Conservation (phyloP, 1,140 invertebrate genomes). For the Parapsyche elsis region DNA sequence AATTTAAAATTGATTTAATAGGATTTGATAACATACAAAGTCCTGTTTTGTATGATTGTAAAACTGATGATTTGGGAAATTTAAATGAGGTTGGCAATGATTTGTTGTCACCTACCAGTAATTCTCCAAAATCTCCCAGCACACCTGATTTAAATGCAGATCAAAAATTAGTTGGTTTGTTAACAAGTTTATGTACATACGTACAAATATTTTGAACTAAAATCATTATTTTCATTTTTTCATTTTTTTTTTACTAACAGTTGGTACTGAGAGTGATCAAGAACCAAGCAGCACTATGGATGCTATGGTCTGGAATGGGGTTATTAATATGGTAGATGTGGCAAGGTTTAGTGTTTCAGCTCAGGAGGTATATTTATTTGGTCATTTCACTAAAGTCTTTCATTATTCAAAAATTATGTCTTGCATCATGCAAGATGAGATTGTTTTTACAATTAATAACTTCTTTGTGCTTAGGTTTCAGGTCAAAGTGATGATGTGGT, state of each 20-base stretch:
- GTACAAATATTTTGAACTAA: not conserved
- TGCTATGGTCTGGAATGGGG: slow-evolving; percentile 83
- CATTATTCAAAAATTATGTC: not conserved
- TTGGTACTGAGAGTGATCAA: slow-evolving; percentile 71
- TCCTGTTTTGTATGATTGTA: slow-evolving; percentile 29
- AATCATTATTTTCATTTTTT: not conserved
- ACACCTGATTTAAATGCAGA: slow-evolving; percentile 16
- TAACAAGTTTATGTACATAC: not conserved
- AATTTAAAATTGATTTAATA: slow-evolving; percentile 29
- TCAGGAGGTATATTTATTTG: slow-evolving; percentile 72
- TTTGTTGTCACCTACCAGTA: slow-evolving; percentile 9
- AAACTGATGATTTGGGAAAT: not conserved
- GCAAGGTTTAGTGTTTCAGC: slow-evolving; percentile 88
- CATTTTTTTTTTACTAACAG: not conserved
- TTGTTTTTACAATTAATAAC: not conserved
- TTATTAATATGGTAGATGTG: slow-evolving; percentile 90
- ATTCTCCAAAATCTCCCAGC: slow-evolving; percentile 23
- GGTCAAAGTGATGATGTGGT: slow-evolving; percentile 76
- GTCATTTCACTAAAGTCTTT: not conserved
- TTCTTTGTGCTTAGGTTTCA: slow-evolving; percentile 62
- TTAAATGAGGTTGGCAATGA: slow-evolving; percentile 3
- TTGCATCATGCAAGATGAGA: not conserved
- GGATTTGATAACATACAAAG: slow-evolving; percentile 29
- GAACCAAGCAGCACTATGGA: slow-evolving; percentile 72
- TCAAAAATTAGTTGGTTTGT: not conserved